Percentiles rank a stretch among this genome's conserved stretches.
Evolutionary conservation across 2,113 vertebrate species (phyloP).

Genomic region (Sigmodon hispidus): DNA sequence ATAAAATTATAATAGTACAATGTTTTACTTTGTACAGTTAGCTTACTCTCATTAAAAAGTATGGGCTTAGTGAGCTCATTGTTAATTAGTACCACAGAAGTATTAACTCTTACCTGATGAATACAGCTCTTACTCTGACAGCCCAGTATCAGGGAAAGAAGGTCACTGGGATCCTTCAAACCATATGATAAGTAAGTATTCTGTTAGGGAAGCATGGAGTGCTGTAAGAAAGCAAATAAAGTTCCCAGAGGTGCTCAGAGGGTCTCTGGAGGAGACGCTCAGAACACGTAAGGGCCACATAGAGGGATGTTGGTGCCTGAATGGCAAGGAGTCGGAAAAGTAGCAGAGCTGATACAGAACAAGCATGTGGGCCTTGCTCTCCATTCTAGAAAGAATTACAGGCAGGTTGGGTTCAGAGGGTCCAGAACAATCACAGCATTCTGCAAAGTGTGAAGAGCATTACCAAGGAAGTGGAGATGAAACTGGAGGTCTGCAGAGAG

Average conservation of each 20-base stretch:
- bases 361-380: background rate
- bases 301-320: background rate
- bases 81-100: background rate
- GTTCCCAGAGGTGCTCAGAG: background rate
- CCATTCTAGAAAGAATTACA: background rate
- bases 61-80: background rate
- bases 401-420: background rate
- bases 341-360: background rate
- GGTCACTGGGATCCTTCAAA: background rate
- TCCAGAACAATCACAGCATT: background rate
- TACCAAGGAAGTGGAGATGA: background rate
- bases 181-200: background rate
- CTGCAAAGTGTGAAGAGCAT: background rate
- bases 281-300: background rate
- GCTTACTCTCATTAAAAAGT: background rate
- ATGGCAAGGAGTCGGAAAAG: background rate
- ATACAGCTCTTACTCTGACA: background rate
- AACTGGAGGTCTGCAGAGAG: background rate
- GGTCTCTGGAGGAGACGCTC: background rate
- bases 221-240: background rate
- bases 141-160: background rate
- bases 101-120: background rate
- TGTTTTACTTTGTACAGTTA: background rate
- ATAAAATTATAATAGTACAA: background rate
- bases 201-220: background rate